These are phyloP conservation scores for Nothobranchius furzeri DNA, from an alignment of 2,113 vertebrate genomes.

Conservation along the genomic window DNA sequence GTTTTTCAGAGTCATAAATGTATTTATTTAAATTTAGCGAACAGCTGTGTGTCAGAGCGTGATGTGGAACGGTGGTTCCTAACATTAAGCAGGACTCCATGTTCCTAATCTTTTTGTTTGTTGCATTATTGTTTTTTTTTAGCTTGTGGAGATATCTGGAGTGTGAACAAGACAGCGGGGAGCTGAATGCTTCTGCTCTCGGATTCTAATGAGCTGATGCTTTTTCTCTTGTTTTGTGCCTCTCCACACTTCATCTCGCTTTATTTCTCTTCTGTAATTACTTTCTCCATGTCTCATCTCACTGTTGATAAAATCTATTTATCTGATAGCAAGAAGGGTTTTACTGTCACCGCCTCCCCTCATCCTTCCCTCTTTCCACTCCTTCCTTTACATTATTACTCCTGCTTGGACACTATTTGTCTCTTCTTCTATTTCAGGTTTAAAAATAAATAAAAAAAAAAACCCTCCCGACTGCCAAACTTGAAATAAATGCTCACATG, in stretches of 20 bases:
- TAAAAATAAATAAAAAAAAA: not conserved
- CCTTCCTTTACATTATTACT: not conserved
- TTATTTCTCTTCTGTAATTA: slow-evolving; percentile 30
- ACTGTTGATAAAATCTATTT: slow-evolving; percentile 25
- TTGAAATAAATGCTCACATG: too few species aligned
- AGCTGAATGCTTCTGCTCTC: slow-evolving; percentile 7
- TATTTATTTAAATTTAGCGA: not conserved
- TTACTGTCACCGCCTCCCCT: not conserved
- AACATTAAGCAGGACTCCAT: not conserved
- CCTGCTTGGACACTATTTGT: not conserved
- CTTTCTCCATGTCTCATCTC: slow-evolving; percentile 20
- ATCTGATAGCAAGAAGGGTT: slow-evolving; percentile 25
- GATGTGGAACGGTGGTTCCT: not conserved
- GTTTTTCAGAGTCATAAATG: not conserved
- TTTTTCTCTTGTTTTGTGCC: slow-evolving; percentile 1
- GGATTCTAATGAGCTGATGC: slow-evolving; percentile 16
- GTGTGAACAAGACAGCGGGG: slow-evolving; percentile 7
- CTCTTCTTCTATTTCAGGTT: slow-evolving; percentile 11
- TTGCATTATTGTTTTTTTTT: not conserved
- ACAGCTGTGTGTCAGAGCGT: not conserved
- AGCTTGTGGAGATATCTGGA: not conserved
- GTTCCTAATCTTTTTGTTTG: not conserved
- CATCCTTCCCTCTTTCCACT: not conserved
- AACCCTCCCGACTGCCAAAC: too few species aligned
- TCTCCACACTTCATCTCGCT: slow-evolving; percentile 23